Evolutionary conservation across 2,797 vertebrate genomes (phyloP).

Genomic region (Lateolabrax maculatus): DNA sequence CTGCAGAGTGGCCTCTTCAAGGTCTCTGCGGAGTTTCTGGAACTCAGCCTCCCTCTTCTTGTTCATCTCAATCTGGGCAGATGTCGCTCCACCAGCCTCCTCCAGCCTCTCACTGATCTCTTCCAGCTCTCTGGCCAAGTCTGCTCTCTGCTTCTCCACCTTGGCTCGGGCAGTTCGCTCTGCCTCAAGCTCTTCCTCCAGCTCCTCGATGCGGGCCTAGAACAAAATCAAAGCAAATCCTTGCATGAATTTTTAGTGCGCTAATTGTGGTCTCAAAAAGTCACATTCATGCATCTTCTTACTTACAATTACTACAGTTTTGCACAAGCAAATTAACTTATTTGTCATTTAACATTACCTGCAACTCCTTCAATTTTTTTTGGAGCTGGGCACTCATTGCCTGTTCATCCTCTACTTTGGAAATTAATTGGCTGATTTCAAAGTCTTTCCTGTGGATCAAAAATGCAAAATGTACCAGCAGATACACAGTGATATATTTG

Average conservation of each 20-base stretch:
- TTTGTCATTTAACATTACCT: too few relatives aligned
- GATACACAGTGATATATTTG: background rate
- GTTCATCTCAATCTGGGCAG: constrained; percentile 84
- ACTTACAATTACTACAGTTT: constrained; percentile 48
- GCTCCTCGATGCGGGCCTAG: constrained; percentile 90
- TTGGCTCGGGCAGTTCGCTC: constrained; percentile 88
- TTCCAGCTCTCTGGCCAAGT: constrained; percentile 89
- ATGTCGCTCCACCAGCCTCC: constrained; percentile 89
- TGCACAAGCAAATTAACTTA: too few relatives aligned
- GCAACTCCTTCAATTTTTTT: constrained; percentile 91
- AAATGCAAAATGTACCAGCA: background rate
- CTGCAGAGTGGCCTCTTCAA: constrained; percentile 93
- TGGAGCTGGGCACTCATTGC: constrained; percentile 85
- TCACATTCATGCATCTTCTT: background rate
- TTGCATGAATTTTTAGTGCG: background rate
- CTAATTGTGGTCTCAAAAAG: background rate
- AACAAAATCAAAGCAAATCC: background rate
- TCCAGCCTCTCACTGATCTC: constrained; percentile 93
- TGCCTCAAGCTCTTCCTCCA: constrained; percentile 90
- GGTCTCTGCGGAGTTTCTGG: constrained; percentile 90
- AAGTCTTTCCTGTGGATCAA: constrained; percentile 86
- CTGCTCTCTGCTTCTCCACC: constrained; percentile 90
- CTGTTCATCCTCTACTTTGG: constrained; percentile 90
- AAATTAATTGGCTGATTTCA: constrained; percentile 85
- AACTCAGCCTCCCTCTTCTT: constrained; percentile 93